phyloP scores from a whole-genome alignment of 2,888 invertebrate species.

The Lydus trimaculatus region DNA sequence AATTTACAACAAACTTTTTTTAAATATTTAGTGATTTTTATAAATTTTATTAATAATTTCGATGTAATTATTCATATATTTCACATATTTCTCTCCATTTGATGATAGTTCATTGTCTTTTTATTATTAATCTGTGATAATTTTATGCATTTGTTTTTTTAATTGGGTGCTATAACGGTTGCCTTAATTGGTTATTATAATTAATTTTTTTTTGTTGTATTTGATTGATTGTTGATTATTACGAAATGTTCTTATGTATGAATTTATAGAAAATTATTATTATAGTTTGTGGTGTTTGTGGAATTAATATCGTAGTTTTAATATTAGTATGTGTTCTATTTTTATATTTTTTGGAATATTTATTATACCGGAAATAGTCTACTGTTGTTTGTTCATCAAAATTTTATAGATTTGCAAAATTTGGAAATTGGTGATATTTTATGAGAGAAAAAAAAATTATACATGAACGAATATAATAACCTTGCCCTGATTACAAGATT shows the following conservation, averaged over 20 bases:
- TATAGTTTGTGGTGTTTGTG: background rate
- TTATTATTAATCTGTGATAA: background rate
- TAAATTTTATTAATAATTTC: background rate
- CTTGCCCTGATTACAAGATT: conserved; percentile 41
- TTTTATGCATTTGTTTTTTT: background rate
- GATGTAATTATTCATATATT: background rate
- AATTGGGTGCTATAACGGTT: background rate
- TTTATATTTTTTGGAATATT: background rate
- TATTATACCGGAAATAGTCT: too few species aligned
- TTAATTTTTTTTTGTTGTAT: background rate
- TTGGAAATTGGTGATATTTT: background rate
- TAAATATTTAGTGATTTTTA: background rate
- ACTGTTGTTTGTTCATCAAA: too few species aligned
- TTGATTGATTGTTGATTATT: background rate
- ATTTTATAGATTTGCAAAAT: too few species aligned
- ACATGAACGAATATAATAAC: conserved; percentile 20
- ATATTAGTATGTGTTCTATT: background rate
- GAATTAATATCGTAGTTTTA: background rate
- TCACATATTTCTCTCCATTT: background rate
- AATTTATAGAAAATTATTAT: background rate
- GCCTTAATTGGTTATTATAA: background rate
- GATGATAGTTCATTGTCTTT: background rate
- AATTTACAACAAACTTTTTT: background rate
- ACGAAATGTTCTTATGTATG: background rate
- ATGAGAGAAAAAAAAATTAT: too few species aligned